Percentiles rank a stretch among this genome's conserved stretches.
These are phyloP conservation scores for Hippocampus comes DNA, from an alignment of 2,113 vertebrate genomes.

Conservation along the genomic window DNA sequence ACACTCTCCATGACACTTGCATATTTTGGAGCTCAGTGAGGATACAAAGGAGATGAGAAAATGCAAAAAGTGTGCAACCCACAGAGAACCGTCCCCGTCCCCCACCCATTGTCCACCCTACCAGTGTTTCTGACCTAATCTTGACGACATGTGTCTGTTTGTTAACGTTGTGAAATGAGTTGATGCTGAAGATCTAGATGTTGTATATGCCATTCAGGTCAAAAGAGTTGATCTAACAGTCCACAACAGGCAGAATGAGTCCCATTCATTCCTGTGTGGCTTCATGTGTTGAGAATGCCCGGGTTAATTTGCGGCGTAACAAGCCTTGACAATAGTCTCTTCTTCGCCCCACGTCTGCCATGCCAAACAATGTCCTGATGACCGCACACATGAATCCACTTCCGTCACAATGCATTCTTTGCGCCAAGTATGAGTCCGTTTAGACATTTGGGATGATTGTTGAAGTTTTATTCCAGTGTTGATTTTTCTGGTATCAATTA, in stretches of 20 bases:
- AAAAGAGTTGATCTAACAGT: background rate
- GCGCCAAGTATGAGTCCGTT: background rate
- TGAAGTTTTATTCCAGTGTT: constrained; percentile 8
- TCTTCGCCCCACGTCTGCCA: constrained; percentile 37
- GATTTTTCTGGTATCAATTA: constrained; percentile 9
- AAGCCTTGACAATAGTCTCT: constrained; percentile 39
- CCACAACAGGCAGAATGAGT: background rate
- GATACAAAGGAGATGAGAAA: background rate
- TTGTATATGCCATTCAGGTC: background rate
- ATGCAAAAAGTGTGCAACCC: background rate
- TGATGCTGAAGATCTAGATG: background rate
- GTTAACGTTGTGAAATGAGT: background rate
- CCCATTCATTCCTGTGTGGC: constrained; percentile 1
- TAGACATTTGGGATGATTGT: background rate
- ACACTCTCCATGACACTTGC: background rate
- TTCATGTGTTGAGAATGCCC: background rate
- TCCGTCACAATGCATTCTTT: background rate
- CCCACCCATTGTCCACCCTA: background rate
- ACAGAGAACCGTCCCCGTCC: background rate
- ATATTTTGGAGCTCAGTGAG: background rate
- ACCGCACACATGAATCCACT: constrained; percentile 35
- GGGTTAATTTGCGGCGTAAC: constrained; percentile 25
- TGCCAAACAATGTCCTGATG: constrained; percentile 40
- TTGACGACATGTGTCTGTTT: background rate
- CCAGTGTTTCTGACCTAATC: background rate